Percentiles rank a stretch among this genome's conserved stretches.
Conservation (phyloP, 2,113 vertebrate genomes). For the Salvelinus namaycush region DNA sequence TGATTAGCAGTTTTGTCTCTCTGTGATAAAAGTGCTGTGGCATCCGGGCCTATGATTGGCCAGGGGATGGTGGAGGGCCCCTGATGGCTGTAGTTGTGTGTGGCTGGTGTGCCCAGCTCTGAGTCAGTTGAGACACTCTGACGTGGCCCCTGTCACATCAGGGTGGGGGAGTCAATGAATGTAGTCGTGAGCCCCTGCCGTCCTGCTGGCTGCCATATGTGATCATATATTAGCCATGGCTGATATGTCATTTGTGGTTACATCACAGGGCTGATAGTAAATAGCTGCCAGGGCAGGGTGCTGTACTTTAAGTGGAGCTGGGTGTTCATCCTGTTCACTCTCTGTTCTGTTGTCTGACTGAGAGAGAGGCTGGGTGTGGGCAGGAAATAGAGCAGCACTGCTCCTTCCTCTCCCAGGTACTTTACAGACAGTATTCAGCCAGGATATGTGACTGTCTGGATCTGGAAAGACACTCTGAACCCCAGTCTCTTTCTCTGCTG, state of each 20-base stretch:
- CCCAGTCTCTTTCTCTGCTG: conserved; percentile 54
- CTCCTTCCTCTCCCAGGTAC: conserved; percentile 66
- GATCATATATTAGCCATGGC: conserved; percentile 73
- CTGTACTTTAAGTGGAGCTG: conserved; percentile 44
- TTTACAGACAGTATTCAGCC: conserved; percentile 55
- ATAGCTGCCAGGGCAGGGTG: conserved; percentile 65
- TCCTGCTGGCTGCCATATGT: conserved; percentile 74
- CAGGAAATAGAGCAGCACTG: conserved; percentile 66
- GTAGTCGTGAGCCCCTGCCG: conserved; percentile 58
- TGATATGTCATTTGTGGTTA: conserved; percentile 71
- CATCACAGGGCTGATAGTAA: conserved; percentile 56
- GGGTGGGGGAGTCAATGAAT: conserved; percentile 68
- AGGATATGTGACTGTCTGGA: conserved; percentile 65
- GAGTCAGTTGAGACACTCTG: conserved; percentile 58
- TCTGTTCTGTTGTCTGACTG: conserved; percentile 36
- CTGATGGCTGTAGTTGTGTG: conserved; percentile 35
- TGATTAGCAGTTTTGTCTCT: conserved; percentile 67
- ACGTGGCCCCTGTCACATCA: conserved; percentile 66
- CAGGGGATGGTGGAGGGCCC: conserved; percentile 36
- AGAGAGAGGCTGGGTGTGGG: conserved; percentile 32
- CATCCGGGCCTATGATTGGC: conserved; percentile 57
- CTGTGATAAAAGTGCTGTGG: conserved; percentile 56
- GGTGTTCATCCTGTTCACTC: conserved; percentile 19
- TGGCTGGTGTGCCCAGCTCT: conserved; percentile 28
- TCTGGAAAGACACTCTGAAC: conserved; percentile 63